Percentiles rank a stretch among this genome's conserved stretches.
These are phyloP conservation scores for Cotesia vestalis DNA, from an alignment of 1,140 invertebrate species.

Conservation along the genomic window DNA sequence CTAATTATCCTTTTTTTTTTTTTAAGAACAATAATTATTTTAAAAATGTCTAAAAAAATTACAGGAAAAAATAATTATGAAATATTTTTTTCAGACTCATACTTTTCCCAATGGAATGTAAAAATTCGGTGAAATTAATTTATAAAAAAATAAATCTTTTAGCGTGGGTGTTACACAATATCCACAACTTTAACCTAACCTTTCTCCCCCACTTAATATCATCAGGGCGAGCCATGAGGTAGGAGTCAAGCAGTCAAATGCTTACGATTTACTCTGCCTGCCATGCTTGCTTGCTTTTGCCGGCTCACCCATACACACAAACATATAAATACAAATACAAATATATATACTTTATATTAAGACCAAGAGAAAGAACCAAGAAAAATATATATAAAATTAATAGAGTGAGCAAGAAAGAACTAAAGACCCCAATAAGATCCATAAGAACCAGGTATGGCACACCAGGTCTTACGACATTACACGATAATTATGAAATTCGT, in stretches of 20 bases:
- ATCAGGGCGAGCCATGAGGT: constrained; percentile 18
- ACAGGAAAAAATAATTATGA: too few species aligned
- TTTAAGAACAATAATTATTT: too few species aligned
- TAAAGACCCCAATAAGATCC: constrained; percentile 34
- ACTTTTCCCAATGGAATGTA: too few species aligned
- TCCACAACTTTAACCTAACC: constrained; percentile 59
- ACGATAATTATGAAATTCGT: constrained; percentile 67
- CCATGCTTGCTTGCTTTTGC: background rate
- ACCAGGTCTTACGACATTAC: constrained; percentile 61
- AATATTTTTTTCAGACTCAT: too few species aligned
- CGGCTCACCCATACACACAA: constrained; percentile 6
- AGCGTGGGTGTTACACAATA: constrained; percentile 60
- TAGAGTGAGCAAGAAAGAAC: constrained; percentile 26
- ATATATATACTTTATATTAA: background rate
- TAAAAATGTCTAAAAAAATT: too few species aligned
- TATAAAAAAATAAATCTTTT: constrained; percentile 4
- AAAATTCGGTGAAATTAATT: too few species aligned
- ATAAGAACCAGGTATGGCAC: constrained; percentile 46
- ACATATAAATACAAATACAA: background rate
- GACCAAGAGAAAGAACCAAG: constrained; percentile 19
- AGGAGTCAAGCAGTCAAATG: constrained; percentile 25
- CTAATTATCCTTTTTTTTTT: background rate
- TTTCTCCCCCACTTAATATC: constrained; percentile 53
- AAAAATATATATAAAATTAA: background rate
- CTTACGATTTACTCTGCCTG: background rate